phyloP scores from a whole-genome alignment of 2,113 vertebrate genomes.

The Nesoenas mayeri region DNA sequence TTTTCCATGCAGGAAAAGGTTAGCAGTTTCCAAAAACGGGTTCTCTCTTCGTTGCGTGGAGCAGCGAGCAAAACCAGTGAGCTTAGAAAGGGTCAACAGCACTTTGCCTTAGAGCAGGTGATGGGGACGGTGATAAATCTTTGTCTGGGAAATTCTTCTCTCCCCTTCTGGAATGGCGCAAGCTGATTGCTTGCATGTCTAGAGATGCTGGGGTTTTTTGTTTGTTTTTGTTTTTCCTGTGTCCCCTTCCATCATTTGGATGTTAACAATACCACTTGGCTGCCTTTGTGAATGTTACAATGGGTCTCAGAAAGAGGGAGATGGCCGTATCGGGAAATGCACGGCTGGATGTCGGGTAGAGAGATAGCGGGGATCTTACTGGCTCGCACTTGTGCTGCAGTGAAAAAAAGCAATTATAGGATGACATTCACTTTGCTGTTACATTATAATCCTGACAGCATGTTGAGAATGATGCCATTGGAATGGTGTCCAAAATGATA shows the following conservation, averaged over 20 bases:
- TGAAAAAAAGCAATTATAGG: neutral
- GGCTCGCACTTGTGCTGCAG: neutral
- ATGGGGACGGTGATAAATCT: neutral
- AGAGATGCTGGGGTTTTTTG: neutral
- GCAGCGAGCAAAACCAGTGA: neutral
- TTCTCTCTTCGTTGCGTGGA: neutral
- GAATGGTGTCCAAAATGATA: conserved; percentile 9
- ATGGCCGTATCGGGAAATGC: neutral
- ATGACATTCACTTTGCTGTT: conserved; percentile 22
- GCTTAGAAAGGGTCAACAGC: neutral
- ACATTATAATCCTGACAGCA: neutral
- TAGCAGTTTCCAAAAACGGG: conserved; percentile 6
- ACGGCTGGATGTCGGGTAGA: neutral
- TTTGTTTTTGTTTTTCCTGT: neutral
- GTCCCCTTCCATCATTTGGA: neutral
- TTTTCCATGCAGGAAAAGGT: conserved; percentile 18
- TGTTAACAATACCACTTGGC: neutral
- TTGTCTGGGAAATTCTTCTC: neutral
- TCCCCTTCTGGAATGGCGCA: neutral
- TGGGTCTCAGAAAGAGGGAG: neutral
- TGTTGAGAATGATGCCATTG: conserved; percentile 1
- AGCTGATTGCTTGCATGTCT: neutral
- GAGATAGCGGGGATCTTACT: neutral
- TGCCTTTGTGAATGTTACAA: conserved; percentile 31
- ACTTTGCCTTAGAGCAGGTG: neutral